A percentile compares a stretch with the other conserved stretches of the same genome.
Conservation (phyloP, 2,888 invertebrate species). For the Dichetophora obliterata region DNA sequence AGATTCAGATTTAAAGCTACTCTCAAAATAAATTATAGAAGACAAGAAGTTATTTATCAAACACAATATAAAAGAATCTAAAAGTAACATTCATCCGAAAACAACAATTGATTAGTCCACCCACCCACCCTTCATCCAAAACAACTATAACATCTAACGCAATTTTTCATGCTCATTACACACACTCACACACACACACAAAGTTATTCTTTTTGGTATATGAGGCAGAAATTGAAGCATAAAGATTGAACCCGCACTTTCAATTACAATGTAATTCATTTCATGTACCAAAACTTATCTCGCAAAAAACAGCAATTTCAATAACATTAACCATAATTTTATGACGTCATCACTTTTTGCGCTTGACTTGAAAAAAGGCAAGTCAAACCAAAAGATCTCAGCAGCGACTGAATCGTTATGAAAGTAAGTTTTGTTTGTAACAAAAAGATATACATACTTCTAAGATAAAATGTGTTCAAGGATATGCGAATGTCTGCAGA, state of each 20-base stretch:
- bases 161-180: no score
- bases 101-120: no score
- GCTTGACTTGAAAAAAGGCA: background rate
- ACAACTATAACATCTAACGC: no score
- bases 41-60: no score
- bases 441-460: background rate
- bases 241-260: conserved; percentile 60
- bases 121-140: no score
- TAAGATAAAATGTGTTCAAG: background rate
- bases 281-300: conserved; percentile 64
- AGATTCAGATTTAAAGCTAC: no score
- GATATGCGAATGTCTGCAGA: no score
- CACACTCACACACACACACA: no score
- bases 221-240: conserved; percentile 18
- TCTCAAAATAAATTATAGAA: no score
- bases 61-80: no score
- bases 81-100: no score
- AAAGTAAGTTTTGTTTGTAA: conserved; percentile 46
- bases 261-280: conserved; percentile 68
- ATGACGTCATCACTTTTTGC: conserved; percentile 61
- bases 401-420: background rate
- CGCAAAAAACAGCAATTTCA: conserved; percentile 66
- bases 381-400: background rate
- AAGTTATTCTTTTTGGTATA: background rate
- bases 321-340: conserved; percentile 69